phyloP scores from a whole-genome alignment of 1,140 invertebrate species.

The Trypoxylus dichotomus region DNA sequence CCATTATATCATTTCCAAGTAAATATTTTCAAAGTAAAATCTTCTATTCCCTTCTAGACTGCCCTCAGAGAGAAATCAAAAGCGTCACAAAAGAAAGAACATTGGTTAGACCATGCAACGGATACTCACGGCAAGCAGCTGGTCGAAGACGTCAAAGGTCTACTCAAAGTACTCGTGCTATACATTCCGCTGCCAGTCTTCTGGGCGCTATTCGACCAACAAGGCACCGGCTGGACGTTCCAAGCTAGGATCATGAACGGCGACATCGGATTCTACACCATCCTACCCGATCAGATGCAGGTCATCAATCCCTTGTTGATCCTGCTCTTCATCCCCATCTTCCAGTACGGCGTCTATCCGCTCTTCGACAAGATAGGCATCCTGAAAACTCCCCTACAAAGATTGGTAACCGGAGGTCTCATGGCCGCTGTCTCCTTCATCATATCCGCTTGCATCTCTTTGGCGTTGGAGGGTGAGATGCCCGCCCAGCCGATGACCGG shows the following conservation, averaged over 20 bases:
- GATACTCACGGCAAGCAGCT: conserved; percentile 69
- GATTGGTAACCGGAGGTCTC: conserved; percentile 79
- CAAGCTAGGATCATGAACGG: conserved; percentile 92
- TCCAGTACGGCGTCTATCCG: conserved; percentile 72
- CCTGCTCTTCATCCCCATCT: conserved; percentile 83
- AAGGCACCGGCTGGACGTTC: conserved; percentile 93
- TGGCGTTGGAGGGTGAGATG: conserved; percentile 63
- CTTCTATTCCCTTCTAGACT: conserved; percentile 47
- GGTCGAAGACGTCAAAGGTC: conserved; percentile 75
- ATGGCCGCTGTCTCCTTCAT: conserved; percentile 83
- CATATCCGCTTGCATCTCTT: conserved; percentile 67
- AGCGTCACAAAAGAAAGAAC: conserved; percentile 60
- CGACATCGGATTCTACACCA: conserved; percentile 64
- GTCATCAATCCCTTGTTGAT: conserved; percentile 86
- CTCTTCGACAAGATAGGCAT: conserved; percentile 58
- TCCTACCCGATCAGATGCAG: conserved; percentile 91
- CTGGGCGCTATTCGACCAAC: conserved; percentile 87
- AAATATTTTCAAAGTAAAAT: no score
- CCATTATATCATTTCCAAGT: no score
- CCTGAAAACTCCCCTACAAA: conserved; percentile 70
- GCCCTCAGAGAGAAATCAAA: conserved; percentile 53
- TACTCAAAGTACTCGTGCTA: conserved; percentile 72
- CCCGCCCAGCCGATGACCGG: conserved; percentile 62
- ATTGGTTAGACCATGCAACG: conserved; percentile 83
- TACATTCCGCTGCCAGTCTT: conserved; percentile 86